Evolutionary conservation across 2,113 vertebrate genomes (phyloP), one percentile per base, ranked within the genome.

Genomic region (Oncorhynchus mykiss): DNA sequence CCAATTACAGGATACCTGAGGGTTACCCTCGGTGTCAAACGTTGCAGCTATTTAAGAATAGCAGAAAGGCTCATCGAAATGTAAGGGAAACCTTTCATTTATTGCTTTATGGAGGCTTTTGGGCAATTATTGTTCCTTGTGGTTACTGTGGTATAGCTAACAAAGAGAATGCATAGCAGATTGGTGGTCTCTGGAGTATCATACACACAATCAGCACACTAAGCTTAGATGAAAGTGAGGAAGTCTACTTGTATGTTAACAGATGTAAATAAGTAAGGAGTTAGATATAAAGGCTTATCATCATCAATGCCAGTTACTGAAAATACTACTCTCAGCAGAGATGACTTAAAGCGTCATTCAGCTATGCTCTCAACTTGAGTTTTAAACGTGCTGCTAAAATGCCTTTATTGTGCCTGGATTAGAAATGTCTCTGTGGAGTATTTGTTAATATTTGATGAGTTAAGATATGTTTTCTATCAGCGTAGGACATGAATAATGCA

Each of bases 391-490:
- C 57, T 59, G 45, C 84, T 87, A 80, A 85, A 86, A 85, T 82
- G 75, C 72, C 74, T 78, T 86, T 86, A 83, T 86, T 82, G 87
- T 54, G 71, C 83, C 70, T 71, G 78, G 80, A 71, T 82, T 79
- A 80, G 84, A 24, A 83, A 81, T 77, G 83, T 85, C 77, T 84
- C 59, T 1, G 77, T 82, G 78, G 85, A 84, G 74, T 80, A 82
- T 75, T 77, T 87, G 83, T 83, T 87, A 87, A 87, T 91, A 84
- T 89, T 86, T 87, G 75, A 86, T 87, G 8, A 18, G 87, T 84
- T 90, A 90, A 90, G 87, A 86, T 87, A 91, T 90, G 81, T 90
- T 90, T 90, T 82, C 80, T 88, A 78, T 87, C 78, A 77, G 82
- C n/a, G 20, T 22, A 4, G 49, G 16, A 64, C 67, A 88, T 90